A percentile compares a stretch with the other conserved stretches of the same genome.
These are phyloP conservation scores for Palythoa heliodiscus DNA, from an alignment of 92 coral and sea anemone genomes.

Conservation along the genomic window DNA sequence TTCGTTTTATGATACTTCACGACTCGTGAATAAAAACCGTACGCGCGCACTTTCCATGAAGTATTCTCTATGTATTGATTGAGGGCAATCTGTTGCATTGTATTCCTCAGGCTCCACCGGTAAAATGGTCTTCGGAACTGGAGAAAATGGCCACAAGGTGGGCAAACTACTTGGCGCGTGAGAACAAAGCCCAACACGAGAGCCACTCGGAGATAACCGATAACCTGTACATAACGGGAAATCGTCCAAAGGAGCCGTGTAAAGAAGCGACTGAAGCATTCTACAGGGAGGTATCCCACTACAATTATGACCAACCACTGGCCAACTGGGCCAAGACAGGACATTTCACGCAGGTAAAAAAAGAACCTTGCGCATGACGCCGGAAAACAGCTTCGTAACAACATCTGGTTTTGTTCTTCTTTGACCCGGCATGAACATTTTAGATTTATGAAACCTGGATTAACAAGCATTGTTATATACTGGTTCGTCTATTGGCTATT, in stretches of 20 bases:
- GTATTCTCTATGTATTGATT: too few relatives aligned
- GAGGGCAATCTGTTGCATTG: background rate
- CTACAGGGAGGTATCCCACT: slow-evolving; percentile 44
- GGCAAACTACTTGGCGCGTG: slow-evolving; percentile 56
- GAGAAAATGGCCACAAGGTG: slow-evolving; percentile 44
- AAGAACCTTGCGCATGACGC: background rate
- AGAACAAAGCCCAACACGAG: slow-evolving; percentile 52
- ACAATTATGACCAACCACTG: slow-evolving; percentile 49
- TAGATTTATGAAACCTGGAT: too few relatives aligned
- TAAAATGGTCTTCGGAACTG: slow-evolving; percentile 55
- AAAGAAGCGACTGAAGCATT: slow-evolving; percentile 50
- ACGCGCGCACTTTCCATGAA: too few relatives aligned
- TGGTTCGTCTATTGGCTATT: too few relatives aligned
- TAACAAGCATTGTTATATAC: too few relatives aligned
- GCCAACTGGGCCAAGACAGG: slow-evolving; percentile 39
- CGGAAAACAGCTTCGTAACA: background rate
- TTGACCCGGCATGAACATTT: background rate
- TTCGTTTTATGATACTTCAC: too few relatives aligned
- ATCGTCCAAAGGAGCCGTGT: slow-evolving; percentile 37
- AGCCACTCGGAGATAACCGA: slow-evolving; percentile 34
- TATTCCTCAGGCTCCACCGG: slow-evolving; percentile 30
- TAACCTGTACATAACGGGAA: slow-evolving; percentile 46
- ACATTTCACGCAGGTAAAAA: slow-evolving; percentile 59
- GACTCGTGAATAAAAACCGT: too few relatives aligned
- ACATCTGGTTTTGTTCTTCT: background rate